Evolutionary conservation across 2,113 vertebrate genomes (phyloP).

Genomic region (Microcebus ravelobensis): DNA sequence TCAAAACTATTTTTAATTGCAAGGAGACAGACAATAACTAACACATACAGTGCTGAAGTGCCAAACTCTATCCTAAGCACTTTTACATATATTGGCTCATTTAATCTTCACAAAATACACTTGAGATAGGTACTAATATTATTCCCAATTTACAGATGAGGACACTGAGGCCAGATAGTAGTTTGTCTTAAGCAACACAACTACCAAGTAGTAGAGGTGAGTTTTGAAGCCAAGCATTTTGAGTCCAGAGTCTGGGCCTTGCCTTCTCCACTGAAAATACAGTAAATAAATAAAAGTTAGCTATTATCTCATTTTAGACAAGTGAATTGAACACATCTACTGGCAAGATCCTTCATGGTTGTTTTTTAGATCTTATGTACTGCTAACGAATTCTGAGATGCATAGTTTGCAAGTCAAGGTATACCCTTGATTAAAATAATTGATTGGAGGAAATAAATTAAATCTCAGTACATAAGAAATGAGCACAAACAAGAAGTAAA

Average conservation of each 20-base stretch:
- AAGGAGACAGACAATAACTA: neutral
- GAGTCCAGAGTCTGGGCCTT: neutral
- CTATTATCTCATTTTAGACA: neutral
- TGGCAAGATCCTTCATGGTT: neutral
- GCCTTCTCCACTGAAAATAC: neutral
- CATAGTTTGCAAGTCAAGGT: neutral
- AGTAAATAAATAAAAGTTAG: neutral
- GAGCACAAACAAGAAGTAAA: neutral
- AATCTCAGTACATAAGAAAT: neutral
- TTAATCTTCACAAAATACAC: neutral
- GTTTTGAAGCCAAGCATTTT: neutral
- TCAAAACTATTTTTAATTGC: neutral
- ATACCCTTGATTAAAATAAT: neutral
- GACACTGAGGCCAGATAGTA: neutral
- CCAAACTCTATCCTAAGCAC: neutral
- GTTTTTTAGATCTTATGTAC: neutral
- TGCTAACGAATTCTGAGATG: neutral
- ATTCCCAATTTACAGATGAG: neutral
- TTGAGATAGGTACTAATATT: neutral
- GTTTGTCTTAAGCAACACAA: neutral
- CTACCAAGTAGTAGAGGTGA: neutral
- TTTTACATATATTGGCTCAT: neutral
- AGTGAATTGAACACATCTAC: neutral
- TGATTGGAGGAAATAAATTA: neutral
- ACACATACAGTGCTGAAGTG: neutral